phyloP scores from a whole-genome alignment of 2,888 invertebrate genomes.

The Eremobia ochroleuca region DNA sequence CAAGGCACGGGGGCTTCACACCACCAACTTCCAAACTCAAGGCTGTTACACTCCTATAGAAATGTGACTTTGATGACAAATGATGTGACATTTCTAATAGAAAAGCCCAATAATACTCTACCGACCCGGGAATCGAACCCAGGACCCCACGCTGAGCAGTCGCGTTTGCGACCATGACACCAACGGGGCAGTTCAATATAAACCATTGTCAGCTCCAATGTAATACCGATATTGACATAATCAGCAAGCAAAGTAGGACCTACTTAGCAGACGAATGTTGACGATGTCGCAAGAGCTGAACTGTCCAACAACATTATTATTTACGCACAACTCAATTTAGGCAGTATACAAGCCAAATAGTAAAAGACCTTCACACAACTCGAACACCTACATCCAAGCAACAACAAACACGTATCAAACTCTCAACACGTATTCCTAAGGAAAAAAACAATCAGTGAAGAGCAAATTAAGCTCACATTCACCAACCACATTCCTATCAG shows the following conservation, averaged over 20 bases:
- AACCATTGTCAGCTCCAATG: neutral
- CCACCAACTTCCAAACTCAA: too few relatives aligned
- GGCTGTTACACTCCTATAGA: too few relatives aligned
- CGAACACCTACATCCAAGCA: neutral
- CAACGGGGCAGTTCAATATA: neutral
- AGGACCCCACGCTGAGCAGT: neutral
- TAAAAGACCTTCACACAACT: neutral
- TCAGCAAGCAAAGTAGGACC: neutral
- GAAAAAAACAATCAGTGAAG: conserved; percentile 65
- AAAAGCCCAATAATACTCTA: neutral
- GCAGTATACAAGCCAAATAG: neutral
- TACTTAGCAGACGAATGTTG: neutral
- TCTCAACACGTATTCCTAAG: conserved; percentile 32
- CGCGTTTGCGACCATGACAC: neutral
- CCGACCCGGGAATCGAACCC: neutral
- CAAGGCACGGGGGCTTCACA: too few relatives aligned
- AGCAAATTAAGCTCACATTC: conserved; percentile 59
- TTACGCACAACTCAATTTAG: neutral
- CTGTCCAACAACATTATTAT: neutral
- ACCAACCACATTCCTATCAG: conserved; percentile 53
- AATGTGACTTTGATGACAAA: too few relatives aligned
- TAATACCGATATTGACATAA: too few relatives aligned
- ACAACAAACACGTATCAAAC: conserved; percentile 26
- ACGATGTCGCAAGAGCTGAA: neutral
- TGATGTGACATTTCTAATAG: too few relatives aligned